Percentiles rank a stretch among this genome's conserved stretches.
phyloP scores from a whole-genome alignment of 2,888 invertebrate species.

The Xiphydria camelus region DNA sequence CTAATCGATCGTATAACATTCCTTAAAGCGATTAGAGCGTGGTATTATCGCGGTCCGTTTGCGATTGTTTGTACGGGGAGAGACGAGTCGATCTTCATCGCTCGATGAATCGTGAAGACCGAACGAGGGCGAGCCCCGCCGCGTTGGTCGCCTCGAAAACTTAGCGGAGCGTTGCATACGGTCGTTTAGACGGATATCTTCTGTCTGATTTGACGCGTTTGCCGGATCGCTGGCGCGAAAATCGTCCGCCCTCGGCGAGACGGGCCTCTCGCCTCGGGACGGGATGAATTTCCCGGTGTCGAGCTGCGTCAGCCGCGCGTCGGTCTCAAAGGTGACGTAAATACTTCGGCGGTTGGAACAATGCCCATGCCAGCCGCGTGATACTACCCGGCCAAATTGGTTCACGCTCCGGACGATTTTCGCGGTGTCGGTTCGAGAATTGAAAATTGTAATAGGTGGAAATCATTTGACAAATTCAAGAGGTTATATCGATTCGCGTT shows the following conservation, averaged over 20 bases:
- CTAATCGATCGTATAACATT: too few relatives aligned
- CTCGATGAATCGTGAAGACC: slow-evolving; percentile 34
- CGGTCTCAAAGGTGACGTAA: too few relatives aligned
- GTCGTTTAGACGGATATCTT: slow-evolving; percentile 35
- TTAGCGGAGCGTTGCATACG: slow-evolving; percentile 38
- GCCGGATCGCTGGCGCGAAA: slow-evolving; percentile 29
- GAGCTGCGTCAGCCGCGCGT: too few relatives aligned
- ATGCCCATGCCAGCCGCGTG: too few relatives aligned
- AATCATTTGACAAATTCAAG: too few relatives aligned
- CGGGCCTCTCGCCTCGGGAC: not conserved
- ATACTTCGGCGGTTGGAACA: too few relatives aligned
- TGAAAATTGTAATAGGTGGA: too few relatives aligned
- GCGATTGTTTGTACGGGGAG: slow-evolving; percentile 42
- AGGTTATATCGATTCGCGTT: too few relatives aligned
- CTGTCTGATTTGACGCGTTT: slow-evolving; percentile 45
- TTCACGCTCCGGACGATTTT: too few relatives aligned
- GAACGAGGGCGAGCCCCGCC: slow-evolving; percentile 16
- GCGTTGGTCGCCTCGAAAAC: slow-evolving; percentile 32
- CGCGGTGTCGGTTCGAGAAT: too few relatives aligned
- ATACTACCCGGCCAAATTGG: too few relatives aligned
- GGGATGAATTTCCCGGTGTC: too few relatives aligned
- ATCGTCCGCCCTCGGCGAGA: slow-evolving; percentile 1
- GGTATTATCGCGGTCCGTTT: slow-evolving; percentile 47
- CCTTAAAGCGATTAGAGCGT: not conserved
- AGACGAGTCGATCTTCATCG: slow-evolving; percentile 37